Conservation (phyloP, 2,888 invertebrate genomes). For the Lepetodrilus schrolli region DNA sequence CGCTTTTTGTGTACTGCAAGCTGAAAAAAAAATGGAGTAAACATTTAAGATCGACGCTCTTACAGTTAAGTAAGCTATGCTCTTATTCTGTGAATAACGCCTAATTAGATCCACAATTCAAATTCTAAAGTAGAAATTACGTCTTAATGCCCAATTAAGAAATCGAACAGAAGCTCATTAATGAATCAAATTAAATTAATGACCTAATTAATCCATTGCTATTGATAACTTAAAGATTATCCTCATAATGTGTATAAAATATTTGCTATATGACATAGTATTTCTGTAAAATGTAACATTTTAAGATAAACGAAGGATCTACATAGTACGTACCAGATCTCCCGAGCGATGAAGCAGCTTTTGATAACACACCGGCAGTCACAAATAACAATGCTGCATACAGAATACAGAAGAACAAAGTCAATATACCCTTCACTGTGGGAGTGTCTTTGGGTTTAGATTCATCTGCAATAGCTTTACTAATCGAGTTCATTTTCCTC, state of each 20-base stretch:
- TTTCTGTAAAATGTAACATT: neutral
- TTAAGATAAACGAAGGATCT: neutral
- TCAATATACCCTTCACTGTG: conserved; percentile 24
- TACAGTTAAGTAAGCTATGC: no score
- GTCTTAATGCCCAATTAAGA: no score
- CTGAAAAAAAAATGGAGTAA: neutral
- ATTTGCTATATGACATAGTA: neutral
- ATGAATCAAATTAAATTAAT: neutral
- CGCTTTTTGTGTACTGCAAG: neutral
- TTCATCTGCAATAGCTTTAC: conserved; percentile 2
- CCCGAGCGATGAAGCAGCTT: neutral
- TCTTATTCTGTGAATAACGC: no score
- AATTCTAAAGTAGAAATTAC: no score
- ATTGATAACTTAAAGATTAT: no score
- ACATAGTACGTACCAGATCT: neutral
- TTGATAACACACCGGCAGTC: neutral
- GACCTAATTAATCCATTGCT: no score
- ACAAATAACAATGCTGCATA: conserved; percentile 14
- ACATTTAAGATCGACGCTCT: no score
- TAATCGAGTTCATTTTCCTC: conserved; percentile 15
- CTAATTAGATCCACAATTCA: no score
- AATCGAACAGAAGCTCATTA: neutral
- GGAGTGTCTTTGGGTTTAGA: neutral
- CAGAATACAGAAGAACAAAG: conserved; percentile 23
- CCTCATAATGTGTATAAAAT: no score